Evolutionary conservation across 2,113 vertebrate genomes (phyloP), one percentile per base, ranked within the genome.

Genomic region (Montifringilla adamsi): DNA sequence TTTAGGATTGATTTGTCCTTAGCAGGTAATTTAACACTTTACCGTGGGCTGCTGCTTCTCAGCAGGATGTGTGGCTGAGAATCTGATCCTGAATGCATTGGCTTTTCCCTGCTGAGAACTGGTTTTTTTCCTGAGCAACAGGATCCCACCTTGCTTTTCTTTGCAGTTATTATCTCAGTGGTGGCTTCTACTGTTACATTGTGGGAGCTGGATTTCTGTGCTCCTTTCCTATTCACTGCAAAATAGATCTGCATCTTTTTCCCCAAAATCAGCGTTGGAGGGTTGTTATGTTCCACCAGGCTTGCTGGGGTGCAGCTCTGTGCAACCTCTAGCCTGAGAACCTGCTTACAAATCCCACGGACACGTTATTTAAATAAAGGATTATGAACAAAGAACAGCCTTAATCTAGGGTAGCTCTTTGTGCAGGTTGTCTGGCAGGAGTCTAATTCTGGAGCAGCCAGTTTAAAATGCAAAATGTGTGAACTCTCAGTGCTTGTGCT

Each of bases 1-100:
- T 86, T 87, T 82, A 90, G 69, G 80, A 84, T 82, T 70, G 87
- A 91, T 95, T 92, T 84, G 79, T 78, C 37, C 87, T 86, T 72
- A 67, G 86, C 28, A 31, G 66, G 93, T 90, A 93, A 92, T 95
- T 93, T 74, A 97, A 95, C 74, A 27, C 89, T 89, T 70, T 33
- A 35, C 31, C 63, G 53, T 30, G 10, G 49, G 78, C 74, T 79
- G 83, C 87, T 39, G 37, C 93, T 62, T 87, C 93, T 92, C 92
- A 72, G 94, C 76, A 53, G 88, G 93, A 63, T 72, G 72, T 30
- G 72, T 68, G 84, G 33, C 76, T 87, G 84, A 79, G 76, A 94
- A 87, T 68, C 83, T 87, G 94, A 96, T 94, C 88, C 88, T 86
- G 80, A 74, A 70, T 63, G 64, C 75, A 2, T 31, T 59, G 83